Evolutionary conservation across 2,113 vertebrate genomes (phyloP).

Genomic region (Psilopsiagon aurifrons): DNA sequence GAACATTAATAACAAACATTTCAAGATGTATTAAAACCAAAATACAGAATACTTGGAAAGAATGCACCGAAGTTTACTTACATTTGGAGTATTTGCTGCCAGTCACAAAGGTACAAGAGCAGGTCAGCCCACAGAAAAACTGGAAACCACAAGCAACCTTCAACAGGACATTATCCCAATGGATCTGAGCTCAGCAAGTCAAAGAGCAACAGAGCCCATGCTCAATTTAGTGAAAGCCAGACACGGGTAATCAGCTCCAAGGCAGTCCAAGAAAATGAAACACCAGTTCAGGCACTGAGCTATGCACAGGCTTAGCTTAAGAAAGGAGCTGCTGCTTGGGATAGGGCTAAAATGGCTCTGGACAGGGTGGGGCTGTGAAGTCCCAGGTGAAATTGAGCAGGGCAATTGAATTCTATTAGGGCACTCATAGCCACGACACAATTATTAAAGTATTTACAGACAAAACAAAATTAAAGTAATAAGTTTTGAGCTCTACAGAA

Average conservation of each 20-base stretch:
- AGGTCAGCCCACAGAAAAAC: neutral
- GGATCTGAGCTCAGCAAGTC: accelerated
- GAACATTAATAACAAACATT: neutral
- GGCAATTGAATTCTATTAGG: neutral
- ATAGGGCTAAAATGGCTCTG: neutral
- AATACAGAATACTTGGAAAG: accelerated
- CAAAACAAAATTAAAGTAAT: neutral
- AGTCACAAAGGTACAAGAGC: neutral
- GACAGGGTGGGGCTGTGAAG: too few species aligned
- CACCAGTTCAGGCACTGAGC: accelerated
- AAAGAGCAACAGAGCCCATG: accelerated
- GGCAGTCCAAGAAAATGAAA: accelerated
- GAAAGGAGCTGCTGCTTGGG: accelerated
- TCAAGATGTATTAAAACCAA: accelerated
- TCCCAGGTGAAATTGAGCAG: neutral
- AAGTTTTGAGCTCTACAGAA: neutral
- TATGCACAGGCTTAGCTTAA: accelerated
- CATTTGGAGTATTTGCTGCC: neutral
- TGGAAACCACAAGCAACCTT: accelerated
- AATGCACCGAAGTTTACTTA: neutral
- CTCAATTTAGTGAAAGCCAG: accelerated
- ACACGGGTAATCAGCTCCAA: accelerated
- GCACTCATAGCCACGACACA: too few species aligned
- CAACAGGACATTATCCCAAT: accelerated
- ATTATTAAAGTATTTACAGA: neutral